Evolutionary conservation across 2,113 vertebrate genomes (phyloP).

Genomic region (Cavia porcellus): DNA sequence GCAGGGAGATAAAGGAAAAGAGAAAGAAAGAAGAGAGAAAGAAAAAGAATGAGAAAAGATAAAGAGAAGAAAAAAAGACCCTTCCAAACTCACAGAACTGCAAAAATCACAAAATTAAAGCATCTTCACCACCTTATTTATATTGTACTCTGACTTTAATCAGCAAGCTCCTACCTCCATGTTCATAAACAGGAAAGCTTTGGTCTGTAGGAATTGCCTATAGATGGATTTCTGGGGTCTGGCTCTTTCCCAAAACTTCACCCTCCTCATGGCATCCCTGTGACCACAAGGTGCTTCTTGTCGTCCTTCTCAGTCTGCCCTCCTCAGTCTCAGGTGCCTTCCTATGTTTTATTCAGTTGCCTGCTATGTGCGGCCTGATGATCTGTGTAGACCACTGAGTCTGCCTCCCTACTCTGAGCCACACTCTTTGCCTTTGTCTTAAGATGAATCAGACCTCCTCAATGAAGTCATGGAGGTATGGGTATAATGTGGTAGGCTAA

Average conservation of each 20-base stretch:
- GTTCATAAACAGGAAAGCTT: not conserved
- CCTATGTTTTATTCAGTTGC: not conserved
- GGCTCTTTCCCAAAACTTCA: not conserved
- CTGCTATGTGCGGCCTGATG: not conserved
- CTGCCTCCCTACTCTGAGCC: not conserved
- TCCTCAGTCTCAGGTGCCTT: not conserved
- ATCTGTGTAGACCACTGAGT: not conserved
- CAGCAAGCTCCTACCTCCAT: not conserved
- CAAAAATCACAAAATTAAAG: not conserved
- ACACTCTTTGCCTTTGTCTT: not conserved
- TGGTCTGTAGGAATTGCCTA: not conserved
- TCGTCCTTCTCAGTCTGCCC: not conserved
- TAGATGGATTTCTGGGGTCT: not conserved
- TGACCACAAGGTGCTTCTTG: not conserved
- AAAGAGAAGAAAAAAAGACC: not conserved
- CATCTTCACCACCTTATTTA: not conserved
- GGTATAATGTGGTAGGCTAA: not conserved
- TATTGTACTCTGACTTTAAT: not conserved
- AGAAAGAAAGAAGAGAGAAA: not conserved
- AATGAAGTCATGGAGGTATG: not conserved
- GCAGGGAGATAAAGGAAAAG: not conserved
- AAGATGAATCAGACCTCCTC: not conserved
- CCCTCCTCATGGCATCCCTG: not conserved
- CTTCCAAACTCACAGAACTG: not conserved
- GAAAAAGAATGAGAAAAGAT: not conserved